Evolutionary conservation across 2,113 vertebrate species (phyloP).

Genomic region (Irena cyanogastra): DNA sequence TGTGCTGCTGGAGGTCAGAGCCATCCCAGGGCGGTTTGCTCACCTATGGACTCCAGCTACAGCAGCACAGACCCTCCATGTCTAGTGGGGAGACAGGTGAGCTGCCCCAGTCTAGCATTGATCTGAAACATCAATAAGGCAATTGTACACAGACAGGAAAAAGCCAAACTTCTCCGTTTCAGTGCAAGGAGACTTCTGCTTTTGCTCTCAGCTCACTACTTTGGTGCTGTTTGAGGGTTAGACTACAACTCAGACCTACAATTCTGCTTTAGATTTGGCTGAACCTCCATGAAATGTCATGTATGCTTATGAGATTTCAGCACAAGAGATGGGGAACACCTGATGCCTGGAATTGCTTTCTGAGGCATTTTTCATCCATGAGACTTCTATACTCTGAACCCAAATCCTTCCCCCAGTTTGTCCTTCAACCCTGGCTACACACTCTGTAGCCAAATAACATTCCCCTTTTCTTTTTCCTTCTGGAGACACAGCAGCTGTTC

Average conservation of each 20-base stretch:
- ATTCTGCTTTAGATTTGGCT: neutral
- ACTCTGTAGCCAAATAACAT: neutral
- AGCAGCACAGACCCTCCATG: neutral
- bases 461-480: neutral
- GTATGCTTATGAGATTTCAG: neutral
- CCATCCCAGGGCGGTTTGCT: neutral
- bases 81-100: neutral
- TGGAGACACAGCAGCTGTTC: slow-evolving; percentile 18
- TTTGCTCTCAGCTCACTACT: neutral
- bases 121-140: neutral
- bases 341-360: neutral
- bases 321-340: neutral
- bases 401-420: neutral
- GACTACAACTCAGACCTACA: neutral
- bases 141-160: neutral
- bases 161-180: neutral
- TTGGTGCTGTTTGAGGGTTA: neutral
- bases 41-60: neutral
- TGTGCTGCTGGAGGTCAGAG: neutral
- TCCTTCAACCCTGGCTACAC: neutral
- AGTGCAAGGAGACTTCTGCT: neutral
- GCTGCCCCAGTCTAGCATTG: neutral
- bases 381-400: neutral
- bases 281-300: neutral
- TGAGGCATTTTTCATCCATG: neutral